Evolutionary conservation across 2,113 vertebrate genomes (phyloP).

Genomic region (Etheostoma spectabile): DNA sequence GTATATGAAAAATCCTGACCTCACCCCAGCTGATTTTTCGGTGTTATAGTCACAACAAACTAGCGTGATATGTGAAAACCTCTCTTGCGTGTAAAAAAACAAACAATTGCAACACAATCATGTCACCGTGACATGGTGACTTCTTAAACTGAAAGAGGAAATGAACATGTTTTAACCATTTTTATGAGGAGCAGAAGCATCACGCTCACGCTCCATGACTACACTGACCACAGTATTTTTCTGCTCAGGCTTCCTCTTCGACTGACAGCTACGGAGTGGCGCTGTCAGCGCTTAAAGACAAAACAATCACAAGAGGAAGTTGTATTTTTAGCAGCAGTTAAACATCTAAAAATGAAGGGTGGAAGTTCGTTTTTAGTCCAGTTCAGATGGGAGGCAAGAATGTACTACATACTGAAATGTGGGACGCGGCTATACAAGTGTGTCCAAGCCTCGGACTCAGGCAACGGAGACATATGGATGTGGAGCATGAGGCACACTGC

Average conservation of each 20-base stretch:
- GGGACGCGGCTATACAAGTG: neutral
- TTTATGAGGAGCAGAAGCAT: conserved; percentile 9
- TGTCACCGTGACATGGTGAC: conserved; percentile 12
- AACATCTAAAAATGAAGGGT: conserved; percentile 44
- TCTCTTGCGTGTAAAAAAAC: neutral
- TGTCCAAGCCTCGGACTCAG: conserved; percentile 21
- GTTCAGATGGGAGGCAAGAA: neutral
- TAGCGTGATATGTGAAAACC: neutral
- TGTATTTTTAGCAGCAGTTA: conserved; percentile 47
- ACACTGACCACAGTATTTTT: conserved; percentile 21
- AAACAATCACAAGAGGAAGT: conserved; percentile 49
- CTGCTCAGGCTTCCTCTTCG: conserved; percentile 53
- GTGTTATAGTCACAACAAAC: conserved; percentile 6
- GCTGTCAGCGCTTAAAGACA: conserved; percentile 22
- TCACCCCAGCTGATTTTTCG: conserved; percentile 15
- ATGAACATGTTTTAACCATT: neutral
- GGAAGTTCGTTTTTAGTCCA: conserved; percentile 52
- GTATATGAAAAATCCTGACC: conserved; percentile 5
- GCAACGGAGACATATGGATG: conserved; percentile 43
- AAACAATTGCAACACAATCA: neutral
- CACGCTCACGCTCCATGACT: conserved; percentile 40
- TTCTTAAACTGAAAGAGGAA: conserved; percentile 58
- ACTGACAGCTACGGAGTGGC: conserved; percentile 6
- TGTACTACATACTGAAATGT: conserved; percentile 8
- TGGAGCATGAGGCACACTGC: conserved; percentile 32